Percentiles rank a stretch among this genome's conserved stretches.
phyloP scores from a whole-genome alignment of 1,140 invertebrate species.

The Drosophila oshimai region DNA sequence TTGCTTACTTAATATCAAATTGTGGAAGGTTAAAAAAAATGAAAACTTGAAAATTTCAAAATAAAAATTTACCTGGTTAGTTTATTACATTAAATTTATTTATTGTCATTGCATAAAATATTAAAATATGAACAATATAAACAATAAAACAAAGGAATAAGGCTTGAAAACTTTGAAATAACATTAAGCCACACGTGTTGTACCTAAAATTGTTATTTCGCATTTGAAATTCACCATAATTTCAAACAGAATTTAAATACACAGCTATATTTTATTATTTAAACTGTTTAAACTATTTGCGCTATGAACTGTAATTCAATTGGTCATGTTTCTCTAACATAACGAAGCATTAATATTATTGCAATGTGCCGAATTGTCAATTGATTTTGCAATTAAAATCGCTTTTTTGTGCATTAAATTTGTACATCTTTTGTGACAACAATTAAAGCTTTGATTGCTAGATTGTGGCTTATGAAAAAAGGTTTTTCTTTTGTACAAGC shows the following conservation, averaged over 20 bases:
- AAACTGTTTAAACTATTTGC: conserved; percentile 3
- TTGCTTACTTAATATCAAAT: too few species aligned
- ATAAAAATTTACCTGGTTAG: too few species aligned
- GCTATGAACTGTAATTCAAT: conserved; percentile 1
- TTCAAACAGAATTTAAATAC: too few species aligned
- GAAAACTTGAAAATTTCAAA: too few species aligned
- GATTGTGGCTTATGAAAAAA: neutral
- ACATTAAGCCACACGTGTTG: too few species aligned
- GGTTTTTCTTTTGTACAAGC: neutral
- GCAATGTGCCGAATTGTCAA: neutral
- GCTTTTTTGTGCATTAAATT: neutral
- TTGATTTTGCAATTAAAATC: conserved; percentile 26
- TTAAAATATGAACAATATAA: too few species aligned
- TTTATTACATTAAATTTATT: too few species aligned
- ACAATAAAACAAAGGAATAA: too few species aligned
- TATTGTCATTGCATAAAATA: too few species aligned
- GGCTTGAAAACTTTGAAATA: too few species aligned
- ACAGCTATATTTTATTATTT: conserved; percentile 3
- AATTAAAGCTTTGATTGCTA: neutral
- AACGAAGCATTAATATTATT: neutral
- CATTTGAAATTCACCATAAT: neutral
- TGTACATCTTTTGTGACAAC: neutral
- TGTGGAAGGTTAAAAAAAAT: too few species aligned
- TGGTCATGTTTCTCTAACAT: neutral
- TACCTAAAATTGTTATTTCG: too few species aligned